Evolutionary conservation across 2,888 invertebrate genomes (phyloP).

Genomic region (Dyspetes luteomarginatus): DNA sequence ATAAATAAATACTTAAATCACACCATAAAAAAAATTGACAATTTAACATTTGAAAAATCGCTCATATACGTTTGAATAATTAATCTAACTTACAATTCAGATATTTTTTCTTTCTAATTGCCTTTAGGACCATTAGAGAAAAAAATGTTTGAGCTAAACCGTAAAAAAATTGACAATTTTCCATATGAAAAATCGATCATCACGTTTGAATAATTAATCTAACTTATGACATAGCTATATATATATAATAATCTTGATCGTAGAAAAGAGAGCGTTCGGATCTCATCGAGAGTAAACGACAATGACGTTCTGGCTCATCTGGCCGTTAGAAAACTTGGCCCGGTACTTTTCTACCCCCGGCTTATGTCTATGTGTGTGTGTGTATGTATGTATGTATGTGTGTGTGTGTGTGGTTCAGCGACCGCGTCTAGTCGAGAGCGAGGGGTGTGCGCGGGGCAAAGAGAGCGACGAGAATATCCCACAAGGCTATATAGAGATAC

Average conservation of each 20-base stretch:
- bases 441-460: constrained; percentile 47
- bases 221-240: background rate
- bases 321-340: constrained; percentile 59
- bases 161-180: background rate
- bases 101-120: no score
- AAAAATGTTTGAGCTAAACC: no score
- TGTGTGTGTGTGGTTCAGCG: constrained; percentile 49
- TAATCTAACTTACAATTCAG: no score
- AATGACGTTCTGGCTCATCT: constrained; percentile 60
- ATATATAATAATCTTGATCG: background rate
- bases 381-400: background rate
- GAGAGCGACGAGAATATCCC: constrained; percentile 32
- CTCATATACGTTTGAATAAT: no score
- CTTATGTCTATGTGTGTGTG: background rate
- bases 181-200: background rate
- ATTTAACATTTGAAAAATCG: no score
- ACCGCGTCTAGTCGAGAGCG: constrained; percentile 63
- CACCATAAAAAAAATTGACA: no score
- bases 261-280: constrained; percentile 18
- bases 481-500: constrained; percentile 14
- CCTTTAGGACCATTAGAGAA: no score
- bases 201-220: constrained; percentile 12
- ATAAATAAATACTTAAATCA: no score
- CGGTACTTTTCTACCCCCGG: constrained; percentile 53
- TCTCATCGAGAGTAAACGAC: constrained; percentile 51